Conservation (phyloP, 2,888 invertebrate species). For the Caenorhabditis panamensis region DNA sequence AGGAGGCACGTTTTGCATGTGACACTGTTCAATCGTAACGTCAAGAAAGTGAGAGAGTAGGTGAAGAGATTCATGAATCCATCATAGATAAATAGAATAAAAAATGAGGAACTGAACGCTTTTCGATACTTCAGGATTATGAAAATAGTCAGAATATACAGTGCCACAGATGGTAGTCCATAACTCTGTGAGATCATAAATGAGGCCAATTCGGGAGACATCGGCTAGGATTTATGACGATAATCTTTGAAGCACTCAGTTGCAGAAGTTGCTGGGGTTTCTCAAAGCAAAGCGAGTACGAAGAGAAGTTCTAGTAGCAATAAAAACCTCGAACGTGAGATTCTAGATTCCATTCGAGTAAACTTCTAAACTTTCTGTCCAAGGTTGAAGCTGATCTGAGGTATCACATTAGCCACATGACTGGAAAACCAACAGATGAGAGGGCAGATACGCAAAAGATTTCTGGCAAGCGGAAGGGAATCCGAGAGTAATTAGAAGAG, state of each 20-base stretch:
- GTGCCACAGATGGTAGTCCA: constrained; percentile 21
- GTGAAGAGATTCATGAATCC: constrained; percentile 27
- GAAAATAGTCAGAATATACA: constrained; percentile 20
- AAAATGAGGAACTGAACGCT: constrained; percentile 22
- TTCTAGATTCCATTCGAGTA: no score
- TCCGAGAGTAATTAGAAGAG: no score
- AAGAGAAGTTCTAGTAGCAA: no score
- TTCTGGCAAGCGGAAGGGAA: no score
- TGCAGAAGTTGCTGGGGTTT: no score
- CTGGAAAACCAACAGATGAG: no score
- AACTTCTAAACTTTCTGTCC: no score
- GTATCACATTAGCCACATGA: no score
- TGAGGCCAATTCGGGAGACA: background rate
- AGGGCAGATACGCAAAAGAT: no score
- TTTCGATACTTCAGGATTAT: constrained; percentile 2
- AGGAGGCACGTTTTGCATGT: constrained; percentile 18
- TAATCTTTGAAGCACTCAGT: background rate
- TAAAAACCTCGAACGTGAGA: no score
- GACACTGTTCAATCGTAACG: constrained; percentile 10
- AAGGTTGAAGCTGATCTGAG: no score
- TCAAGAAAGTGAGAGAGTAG: constrained; percentile 4
- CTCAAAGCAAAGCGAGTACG: no score
- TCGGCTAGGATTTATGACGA: background rate
- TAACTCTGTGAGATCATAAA: constrained; percentile 16
- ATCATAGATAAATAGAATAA: constrained; percentile 26